These are phyloP conservation scores for Schrankia costaestrigalis DNA, from an alignment of 2,888 invertebrate genomes.

Conservation along the genomic window DNA sequence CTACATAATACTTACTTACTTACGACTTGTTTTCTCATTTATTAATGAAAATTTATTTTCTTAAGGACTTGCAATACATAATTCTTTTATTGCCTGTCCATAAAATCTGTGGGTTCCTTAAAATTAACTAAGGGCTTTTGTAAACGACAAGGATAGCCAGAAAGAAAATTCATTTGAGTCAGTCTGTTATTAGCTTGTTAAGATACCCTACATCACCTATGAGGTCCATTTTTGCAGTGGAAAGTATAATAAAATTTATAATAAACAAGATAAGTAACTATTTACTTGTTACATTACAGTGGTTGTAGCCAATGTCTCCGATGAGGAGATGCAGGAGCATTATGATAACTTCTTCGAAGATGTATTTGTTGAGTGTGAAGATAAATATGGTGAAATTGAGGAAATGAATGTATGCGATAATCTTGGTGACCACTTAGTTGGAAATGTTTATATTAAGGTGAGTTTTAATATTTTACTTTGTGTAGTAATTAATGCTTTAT, in stretches of 20 bases:
- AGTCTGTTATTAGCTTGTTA: too few relatives aligned
- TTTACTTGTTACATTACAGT: constrained; percentile 72
- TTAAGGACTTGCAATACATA: too few relatives aligned
- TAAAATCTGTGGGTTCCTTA: too few relatives aligned
- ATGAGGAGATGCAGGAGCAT: constrained; percentile 99
- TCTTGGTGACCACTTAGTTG: constrained; percentile 98
- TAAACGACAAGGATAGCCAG: too few relatives aligned
- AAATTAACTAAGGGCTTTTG: too few relatives aligned
- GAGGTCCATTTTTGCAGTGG: too few relatives aligned
- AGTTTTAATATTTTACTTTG: constrained; percentile 22
- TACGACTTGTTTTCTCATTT: too few relatives aligned
- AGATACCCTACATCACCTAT: too few relatives aligned
- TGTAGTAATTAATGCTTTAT: neutral
- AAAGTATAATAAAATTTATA: neutral
- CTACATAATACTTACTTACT: too few relatives aligned
- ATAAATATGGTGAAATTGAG: constrained; percentile 99
- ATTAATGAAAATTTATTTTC: too few relatives aligned
- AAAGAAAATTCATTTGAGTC: too few relatives aligned
- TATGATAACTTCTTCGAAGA: constrained; percentile 99
- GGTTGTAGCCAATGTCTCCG: constrained; percentile 96
- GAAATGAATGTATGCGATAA: constrained; percentile 99
- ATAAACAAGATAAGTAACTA: neutral
- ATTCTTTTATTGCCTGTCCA: too few relatives aligned
- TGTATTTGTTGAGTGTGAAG: constrained; percentile 99
- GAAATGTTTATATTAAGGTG: constrained; percentile 99